Evolutionary conservation across 1,140 invertebrate genomes (phyloP).

Genomic region (Heliconius eleuchia): DNA sequence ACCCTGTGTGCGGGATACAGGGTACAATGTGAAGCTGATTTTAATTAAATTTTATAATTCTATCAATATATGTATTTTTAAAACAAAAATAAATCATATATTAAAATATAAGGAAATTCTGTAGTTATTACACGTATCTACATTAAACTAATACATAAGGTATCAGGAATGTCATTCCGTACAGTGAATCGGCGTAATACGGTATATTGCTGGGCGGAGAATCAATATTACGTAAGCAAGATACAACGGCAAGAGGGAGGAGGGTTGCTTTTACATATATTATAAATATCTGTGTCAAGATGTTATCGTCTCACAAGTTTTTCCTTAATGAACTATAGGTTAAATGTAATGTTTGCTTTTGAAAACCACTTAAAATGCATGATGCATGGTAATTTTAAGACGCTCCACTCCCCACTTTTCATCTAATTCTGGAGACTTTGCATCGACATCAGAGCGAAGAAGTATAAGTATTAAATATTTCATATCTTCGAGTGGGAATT

Average conservation of each 20-base stretch:
- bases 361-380: neutral
- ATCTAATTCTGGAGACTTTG: too few relatives aligned
- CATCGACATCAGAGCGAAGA: too few relatives aligned
- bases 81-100: too few relatives aligned
- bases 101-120: neutral
- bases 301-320: neutral
- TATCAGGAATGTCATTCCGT: conserved; percentile 14
- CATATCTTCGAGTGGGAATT: too few relatives aligned
- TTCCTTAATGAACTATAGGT: neutral
- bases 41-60: too few relatives aligned
- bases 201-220: conserved; percentile 14
- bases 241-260: conserved; percentile 8
- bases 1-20: too few relatives aligned
- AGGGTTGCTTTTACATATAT: conserved; percentile 2
- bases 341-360: neutral
- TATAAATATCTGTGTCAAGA: neutral
- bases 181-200: conserved; percentile 16
- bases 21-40: too few relatives aligned
- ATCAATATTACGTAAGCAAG: conserved; percentile 1
- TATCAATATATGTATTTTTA: too few relatives aligned
- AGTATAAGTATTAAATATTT: too few relatives aligned
- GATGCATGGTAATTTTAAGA: too few relatives aligned
- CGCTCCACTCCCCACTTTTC: too few relatives aligned
- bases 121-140: neutral
- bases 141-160: neutral